A percentile compares a stretch with the other conserved stretches of the same genome.
Conservation (phyloP, 2,888 invertebrate species). For the Papilio demoleus region DNA sequence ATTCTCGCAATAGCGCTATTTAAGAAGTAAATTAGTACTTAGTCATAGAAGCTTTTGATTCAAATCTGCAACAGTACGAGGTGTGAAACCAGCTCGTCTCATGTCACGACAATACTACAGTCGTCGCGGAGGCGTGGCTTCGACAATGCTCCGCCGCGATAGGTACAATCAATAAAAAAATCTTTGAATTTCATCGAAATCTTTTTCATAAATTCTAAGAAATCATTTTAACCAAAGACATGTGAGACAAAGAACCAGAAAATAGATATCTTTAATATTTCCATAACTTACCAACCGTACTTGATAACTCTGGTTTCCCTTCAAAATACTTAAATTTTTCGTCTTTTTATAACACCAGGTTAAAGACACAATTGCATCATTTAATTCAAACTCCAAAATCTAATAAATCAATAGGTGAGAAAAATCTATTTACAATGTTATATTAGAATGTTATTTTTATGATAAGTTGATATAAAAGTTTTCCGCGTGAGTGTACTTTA, state of each 20-base stretch:
- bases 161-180: slow-evolving; percentile 50
- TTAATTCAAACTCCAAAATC: background rate
- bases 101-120: slow-evolving; percentile 52
- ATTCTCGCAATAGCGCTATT: background rate
- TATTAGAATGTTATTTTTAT: background rate
- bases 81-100: slow-evolving; percentile 49
- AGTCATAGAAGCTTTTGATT: background rate
- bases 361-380: background rate
- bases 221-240: background rate
- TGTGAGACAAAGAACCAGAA: background rate
- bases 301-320: no score
- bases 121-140: slow-evolving; percentile 63
- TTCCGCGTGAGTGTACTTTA: slow-evolving; percentile 52
- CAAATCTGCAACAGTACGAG: no score
- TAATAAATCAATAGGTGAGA: background rate
- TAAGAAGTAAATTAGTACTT: background rate
- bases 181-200: background rate
- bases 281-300: no score
- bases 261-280: background rate
- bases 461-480: no score
- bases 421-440: background rate
- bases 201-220: background rate
- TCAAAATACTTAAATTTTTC: no score
- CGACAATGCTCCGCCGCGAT: slow-evolving; percentile 59
- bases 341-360: background rate